Evolutionary conservation across 1,140 invertebrate genomes (phyloP).

Genomic region (Philotrypesis tridentata): DNA sequence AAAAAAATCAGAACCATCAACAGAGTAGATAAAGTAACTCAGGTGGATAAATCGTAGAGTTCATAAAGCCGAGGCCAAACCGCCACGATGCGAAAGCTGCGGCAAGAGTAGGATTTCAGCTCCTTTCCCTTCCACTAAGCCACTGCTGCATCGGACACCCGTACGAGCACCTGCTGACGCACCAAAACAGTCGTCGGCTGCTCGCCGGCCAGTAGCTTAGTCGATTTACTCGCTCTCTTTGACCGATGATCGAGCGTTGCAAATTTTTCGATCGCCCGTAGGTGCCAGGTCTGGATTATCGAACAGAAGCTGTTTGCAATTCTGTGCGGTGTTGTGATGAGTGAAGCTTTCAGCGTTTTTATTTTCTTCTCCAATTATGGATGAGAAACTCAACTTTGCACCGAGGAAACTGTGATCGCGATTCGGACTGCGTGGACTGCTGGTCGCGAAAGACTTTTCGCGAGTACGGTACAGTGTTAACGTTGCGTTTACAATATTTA

Average conservation of each 20-base stretch:
- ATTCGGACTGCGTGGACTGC: no score
- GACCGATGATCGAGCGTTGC: background rate
- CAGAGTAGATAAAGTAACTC: no score
- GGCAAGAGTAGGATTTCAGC: constrained; percentile 30
- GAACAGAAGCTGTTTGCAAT: no score
- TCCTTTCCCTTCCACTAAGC: constrained; percentile 58
- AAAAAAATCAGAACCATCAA: no score
- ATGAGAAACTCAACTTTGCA: background rate
- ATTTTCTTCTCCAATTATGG: background rate
- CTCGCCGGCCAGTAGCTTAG: constrained; percentile 44
- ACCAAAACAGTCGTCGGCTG: constrained; percentile 58
- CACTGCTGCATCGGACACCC: constrained; percentile 52
- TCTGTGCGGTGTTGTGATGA: background rate
- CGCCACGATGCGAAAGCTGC: background rate
- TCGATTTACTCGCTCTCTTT: background rate
- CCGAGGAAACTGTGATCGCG: no score
- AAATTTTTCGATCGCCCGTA: no score
- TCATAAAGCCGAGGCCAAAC: background rate
- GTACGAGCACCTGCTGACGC: constrained; percentile 58
- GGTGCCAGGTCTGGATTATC: no score
- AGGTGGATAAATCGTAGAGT: background rate
- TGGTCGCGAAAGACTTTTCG: background rate
- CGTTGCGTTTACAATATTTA: background rate
- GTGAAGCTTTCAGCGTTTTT: background rate
- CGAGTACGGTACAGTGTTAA: no score